A percentile compares a stretch with the other conserved stretches of the same genome.
Conservation (phyloP, 2,888 invertebrate genomes). For the Campoletis raptor region DNA sequence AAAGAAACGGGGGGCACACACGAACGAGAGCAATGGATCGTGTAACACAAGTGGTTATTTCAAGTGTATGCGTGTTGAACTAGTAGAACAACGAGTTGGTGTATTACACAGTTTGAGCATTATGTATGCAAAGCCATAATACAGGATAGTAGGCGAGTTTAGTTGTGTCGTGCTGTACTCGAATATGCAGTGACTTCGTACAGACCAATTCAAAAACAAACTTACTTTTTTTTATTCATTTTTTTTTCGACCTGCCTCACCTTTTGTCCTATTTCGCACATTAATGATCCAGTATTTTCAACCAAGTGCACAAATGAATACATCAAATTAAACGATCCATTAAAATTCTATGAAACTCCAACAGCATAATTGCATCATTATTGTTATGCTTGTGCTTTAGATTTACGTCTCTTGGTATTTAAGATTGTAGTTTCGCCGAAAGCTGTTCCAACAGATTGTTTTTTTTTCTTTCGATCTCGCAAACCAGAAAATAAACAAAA, state of each 20-base stretch:
- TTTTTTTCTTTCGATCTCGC: too few relatives aligned
- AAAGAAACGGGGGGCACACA: not conserved
- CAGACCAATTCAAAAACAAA: slow-evolving; percentile 1
- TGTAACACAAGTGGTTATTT: not conserved
- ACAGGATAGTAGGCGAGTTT: slow-evolving; percentile 36
- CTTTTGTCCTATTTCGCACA: not conserved
- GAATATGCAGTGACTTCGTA: not conserved
- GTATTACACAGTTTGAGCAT: slow-evolving; percentile 30
- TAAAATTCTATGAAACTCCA: not conserved
- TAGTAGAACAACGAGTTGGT: slow-evolving; percentile 21
- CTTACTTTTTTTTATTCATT: not conserved
- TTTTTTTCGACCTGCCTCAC: not conserved
- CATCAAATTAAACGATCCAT: not conserved
- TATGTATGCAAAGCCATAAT: slow-evolving; percentile 50
- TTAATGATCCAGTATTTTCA: not conserved
- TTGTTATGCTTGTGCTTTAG: not conserved
- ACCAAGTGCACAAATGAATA: not conserved
- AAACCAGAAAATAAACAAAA: too few relatives aligned
- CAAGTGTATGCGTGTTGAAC: slow-evolving; percentile 5
- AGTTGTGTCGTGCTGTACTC: slow-evolving; percentile 17
- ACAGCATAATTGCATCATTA: not conserved
- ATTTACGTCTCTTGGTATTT: not conserved
- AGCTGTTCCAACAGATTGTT: too few relatives aligned
- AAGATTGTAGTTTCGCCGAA: not conserved
- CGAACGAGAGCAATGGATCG: slow-evolving; percentile 4